Percentiles rank a stretch among this genome's conserved stretches.
These are phyloP conservation scores for Laodelphax striatellus DNA, from an alignment of 1,140 invertebrate species.

Conservation along the genomic window DNA sequence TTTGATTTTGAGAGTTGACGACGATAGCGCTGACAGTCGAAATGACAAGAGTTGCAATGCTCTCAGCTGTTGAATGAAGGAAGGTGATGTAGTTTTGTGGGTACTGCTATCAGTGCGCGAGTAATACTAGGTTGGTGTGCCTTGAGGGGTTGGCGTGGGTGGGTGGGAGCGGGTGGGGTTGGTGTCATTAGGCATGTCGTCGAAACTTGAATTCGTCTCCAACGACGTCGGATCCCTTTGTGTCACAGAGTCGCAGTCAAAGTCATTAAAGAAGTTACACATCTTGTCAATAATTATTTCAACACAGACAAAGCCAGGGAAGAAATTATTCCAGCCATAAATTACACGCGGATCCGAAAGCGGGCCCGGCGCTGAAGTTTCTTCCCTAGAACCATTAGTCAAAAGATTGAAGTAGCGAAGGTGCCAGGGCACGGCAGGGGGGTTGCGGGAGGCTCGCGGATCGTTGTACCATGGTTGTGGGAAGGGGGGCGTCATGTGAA, in stretches of 20 bases:
- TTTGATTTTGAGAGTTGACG: too few relatives aligned
- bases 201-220: not conserved
- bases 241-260: slow-evolving; percentile 2
- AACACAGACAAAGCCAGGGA: slow-evolving; percentile 14
- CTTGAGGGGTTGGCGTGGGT: too few relatives aligned
- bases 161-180: too few relatives aligned
- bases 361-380: slow-evolving; percentile 10
- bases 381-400: slow-evolving; percentile 12
- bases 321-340: slow-evolving; percentile 17
- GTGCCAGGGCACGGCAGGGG: not conserved
- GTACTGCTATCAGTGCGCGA: too few relatives aligned
- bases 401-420: slow-evolving; percentile 14
- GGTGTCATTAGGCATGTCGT: slow-evolving; percentile 1
- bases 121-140: too few relatives aligned
- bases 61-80: not conserved
- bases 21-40: too few relatives aligned
- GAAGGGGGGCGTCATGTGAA: slow-evolving; percentile 14
- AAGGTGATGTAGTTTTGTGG: not conserved
- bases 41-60: too few relatives aligned
- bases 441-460: not conserved
- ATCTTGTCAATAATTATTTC: slow-evolving; percentile 13
- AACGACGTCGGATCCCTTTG: not conserved
- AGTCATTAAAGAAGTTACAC: slow-evolving; percentile 4
- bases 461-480: not conserved
- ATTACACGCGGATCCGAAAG: slow-evolving; percentile 4